Evolutionary conservation across 2,888 invertebrate species (phyloP).

Genomic region (Drosophila kanekoi): DNA sequence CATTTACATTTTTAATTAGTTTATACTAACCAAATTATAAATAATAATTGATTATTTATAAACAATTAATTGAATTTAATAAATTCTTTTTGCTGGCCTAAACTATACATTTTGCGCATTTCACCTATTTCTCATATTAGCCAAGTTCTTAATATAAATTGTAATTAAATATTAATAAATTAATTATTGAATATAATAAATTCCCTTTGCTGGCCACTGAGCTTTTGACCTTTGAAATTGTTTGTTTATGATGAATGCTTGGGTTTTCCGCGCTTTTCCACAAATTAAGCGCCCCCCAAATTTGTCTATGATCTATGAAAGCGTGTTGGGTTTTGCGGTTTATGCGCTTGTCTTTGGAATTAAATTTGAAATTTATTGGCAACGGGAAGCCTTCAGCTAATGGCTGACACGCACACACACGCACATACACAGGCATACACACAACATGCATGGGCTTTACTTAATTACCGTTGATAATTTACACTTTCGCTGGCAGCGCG

Average conservation of each 20-base stretch:
- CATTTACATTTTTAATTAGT: too few relatives aligned
- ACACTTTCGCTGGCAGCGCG: constrained; percentile 65
- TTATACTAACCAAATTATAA: too few relatives aligned
- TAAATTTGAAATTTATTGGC: constrained; percentile 76
- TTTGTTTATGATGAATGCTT: constrained; percentile 20
- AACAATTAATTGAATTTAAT: too few relatives aligned
- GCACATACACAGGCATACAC: constrained; percentile 16
- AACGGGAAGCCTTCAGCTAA: constrained; percentile 55
- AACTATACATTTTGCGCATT: too few relatives aligned
- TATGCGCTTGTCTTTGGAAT: constrained; percentile 53
- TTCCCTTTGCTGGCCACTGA: neutral
- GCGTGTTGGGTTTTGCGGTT: constrained; percentile 40
- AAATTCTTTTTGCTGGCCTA: too few relatives aligned
- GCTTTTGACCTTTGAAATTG: neutral
- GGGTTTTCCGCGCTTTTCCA: constrained; percentile 14
- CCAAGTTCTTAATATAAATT: neutral
- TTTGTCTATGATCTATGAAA: constrained; percentile 31
- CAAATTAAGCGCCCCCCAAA: constrained; percentile 17
- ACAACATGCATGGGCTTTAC: constrained; percentile 62
- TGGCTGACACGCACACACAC: constrained; percentile 35
- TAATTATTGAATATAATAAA: constrained; percentile 13
- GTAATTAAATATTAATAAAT: constrained; percentile 11
- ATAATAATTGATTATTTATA: too few relatives aligned
- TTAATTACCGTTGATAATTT: constrained; percentile 80
- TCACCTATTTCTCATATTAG: too few relatives aligned